phyloP scores from a whole-genome alignment of 2,113 vertebrate genomes.

The Neolamprologus brichardi region DNA sequence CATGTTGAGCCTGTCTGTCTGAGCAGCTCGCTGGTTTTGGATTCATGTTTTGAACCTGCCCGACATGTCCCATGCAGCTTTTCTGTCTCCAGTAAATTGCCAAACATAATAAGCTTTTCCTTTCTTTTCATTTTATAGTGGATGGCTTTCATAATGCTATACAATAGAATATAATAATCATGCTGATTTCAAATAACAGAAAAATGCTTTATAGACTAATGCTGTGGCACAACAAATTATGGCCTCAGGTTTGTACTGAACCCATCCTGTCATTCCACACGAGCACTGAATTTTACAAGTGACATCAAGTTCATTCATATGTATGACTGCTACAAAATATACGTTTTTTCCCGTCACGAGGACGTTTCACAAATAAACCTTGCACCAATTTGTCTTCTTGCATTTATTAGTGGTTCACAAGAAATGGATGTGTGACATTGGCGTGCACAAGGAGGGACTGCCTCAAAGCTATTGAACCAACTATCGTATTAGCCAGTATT shows the following conservation, averaged over 20 bases:
- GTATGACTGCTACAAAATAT: not conserved
- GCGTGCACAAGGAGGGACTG: not conserved
- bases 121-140: not conserved
- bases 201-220: not conserved
- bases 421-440: not conserved
- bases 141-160: not conserved
- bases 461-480: not conserved
- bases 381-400: conserved; percentile 5
- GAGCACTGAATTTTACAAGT: not conserved
- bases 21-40: not conserved
- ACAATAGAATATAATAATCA: not conserved
- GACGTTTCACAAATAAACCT: not conserved
- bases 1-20: not conserved
- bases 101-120: not conserved
- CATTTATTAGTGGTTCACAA: not conserved
- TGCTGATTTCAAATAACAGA: not conserved
- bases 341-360: not conserved
- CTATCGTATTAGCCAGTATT: not conserved
- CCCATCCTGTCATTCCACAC: not conserved
- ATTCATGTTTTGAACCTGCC: not conserved
- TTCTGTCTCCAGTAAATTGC: not conserved
- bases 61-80: not conserved
- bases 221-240: not conserved
- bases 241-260: not conserved
- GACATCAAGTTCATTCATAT: not conserved